Evolutionary conservation across 1,140 invertebrate species (phyloP), one percentile per base, ranked within the genome.

Genomic region (Sycophila sp.): DNA sequence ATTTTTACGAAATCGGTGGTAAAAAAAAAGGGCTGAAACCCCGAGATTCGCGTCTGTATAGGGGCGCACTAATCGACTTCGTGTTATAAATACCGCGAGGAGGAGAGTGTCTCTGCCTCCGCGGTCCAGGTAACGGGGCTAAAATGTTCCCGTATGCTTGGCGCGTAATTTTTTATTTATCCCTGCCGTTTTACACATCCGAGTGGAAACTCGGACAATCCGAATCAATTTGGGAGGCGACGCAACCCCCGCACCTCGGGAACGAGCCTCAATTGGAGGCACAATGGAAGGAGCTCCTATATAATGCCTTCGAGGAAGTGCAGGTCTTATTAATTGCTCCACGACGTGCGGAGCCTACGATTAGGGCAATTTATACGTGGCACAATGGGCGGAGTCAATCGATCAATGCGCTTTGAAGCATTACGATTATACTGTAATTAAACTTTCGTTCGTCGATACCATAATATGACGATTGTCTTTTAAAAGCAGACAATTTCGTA

Each of bases 161-260:
- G 28, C 15, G 26, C 8, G 30, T 58, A 47, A 47, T 47, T 45
- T 67, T 68, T 68, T 51, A 59, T 60, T 49, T 49, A 59, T 59
- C 30, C 26, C 28, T 22, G 40, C 22, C n/a, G n/a, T n/a, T n/a
- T 58, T 28, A 30, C n/a, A 51, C 56, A n/a, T 59, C 13, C 28
- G 32, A n/a, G n/a, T n/a, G n/a, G n/a, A n/a, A n/a, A n/a, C n/a
- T n/a, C n/a, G 4, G 30, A 19, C 65, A 67, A 60, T 68, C 51
- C 51, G 42, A 68, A 68, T 68, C 66, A 68, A 68, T 68, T 68
- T 59, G 38, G 24, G 13, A n/a, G n/a, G 24, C 2, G 56, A 60
- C n/a, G n/a, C 56, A 60, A 68, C 66, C 56, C 66, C 40, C 30
- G 36, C n/a, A n/a, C 49, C 32, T 53, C 19, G n/a, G n/a, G 17